Conservation (phyloP, 2,888 invertebrate species). For the Drosophila prolongata region DNA sequence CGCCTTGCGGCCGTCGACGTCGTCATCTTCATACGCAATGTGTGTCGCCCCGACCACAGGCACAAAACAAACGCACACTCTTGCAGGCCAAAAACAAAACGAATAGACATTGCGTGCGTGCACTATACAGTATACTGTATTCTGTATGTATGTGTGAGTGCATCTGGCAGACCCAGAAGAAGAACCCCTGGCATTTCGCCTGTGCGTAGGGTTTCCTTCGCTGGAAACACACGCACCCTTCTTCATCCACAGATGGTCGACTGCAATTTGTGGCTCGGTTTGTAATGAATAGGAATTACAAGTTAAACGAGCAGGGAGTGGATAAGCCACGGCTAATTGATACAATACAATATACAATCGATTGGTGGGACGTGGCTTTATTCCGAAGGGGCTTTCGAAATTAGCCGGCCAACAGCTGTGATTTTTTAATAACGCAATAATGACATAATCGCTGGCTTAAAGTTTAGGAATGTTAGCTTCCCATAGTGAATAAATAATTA, state of each 20-base stretch:
- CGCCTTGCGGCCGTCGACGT: slow-evolving; percentile 58
- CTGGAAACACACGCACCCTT: slow-evolving; percentile 25
- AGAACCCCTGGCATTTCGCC: slow-evolving; percentile 40
- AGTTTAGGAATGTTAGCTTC: too few relatives aligned
- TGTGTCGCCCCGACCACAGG: slow-evolving; percentile 71
- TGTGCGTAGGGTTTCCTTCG: slow-evolving; percentile 41
- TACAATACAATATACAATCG: slow-evolving; percentile 3
- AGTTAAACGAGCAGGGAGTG: not conserved
- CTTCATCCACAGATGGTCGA: slow-evolving; percentile 26
- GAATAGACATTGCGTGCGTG: slow-evolving; percentile 58
- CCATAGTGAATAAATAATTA: too few relatives aligned
- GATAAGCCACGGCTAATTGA: slow-evolving; percentile 25
- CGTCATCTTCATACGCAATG: slow-evolving; percentile 73
- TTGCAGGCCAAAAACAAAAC: slow-evolving; percentile 33
- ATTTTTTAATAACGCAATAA: not conserved
- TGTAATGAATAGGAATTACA: slow-evolving; percentile 33
- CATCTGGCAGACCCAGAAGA: slow-evolving; percentile 38
- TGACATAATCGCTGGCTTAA: too few relatives aligned
- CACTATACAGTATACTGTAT: slow-evolving; percentile 21
- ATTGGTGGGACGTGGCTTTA: slow-evolving; percentile 3
- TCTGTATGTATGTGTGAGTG: slow-evolving; percentile 47
- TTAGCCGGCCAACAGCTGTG: not conserved
- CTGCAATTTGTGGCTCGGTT: slow-evolving; percentile 31
- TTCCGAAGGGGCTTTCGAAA: not conserved
- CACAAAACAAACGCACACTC: slow-evolving; percentile 33